Percentiles rank a stretch among this genome's conserved stretches.
Evolutionary conservation across 1,140 invertebrate species (phyloP).

Genomic region (Pollicipes pollicipes): DNA sequence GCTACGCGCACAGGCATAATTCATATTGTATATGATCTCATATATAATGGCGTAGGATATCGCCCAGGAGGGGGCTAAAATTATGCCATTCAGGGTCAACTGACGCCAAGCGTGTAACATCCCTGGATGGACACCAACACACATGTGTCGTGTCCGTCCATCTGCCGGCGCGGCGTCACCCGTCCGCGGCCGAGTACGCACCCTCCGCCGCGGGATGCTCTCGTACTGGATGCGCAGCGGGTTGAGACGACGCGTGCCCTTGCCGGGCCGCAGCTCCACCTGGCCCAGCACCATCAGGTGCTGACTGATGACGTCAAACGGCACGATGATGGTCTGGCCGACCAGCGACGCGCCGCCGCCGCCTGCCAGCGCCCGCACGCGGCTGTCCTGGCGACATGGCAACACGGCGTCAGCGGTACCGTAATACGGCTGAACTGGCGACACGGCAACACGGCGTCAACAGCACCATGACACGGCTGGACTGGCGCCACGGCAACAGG

Average conservation of each 20-base stretch:
- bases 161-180: no score
- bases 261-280: slow-evolving; percentile 10
- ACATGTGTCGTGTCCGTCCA: no score
- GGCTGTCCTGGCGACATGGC: slow-evolving; percentile 12
- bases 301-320: slow-evolving; percentile 89
- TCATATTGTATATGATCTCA: no score
- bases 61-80: no score
- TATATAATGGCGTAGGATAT: no score
- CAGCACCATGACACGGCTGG: no score
- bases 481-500: not conserved
- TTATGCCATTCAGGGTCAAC: no score
- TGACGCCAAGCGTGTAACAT: no score
- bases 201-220: slow-evolving; percentile 32
- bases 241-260: slow-evolving; percentile 20
- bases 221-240: slow-evolving; percentile 26
- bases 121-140: no score
- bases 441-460: not conserved
- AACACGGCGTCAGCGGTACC: not conserved
- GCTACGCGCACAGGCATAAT: no score
- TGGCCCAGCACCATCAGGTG: slow-evolving; percentile 84
- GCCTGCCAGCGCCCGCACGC: slow-evolving; percentile 27
- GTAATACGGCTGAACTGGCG: not conserved
- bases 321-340: slow-evolving; percentile 87
- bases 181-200: not conserved
- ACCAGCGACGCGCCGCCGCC: slow-evolving; percentile 79